A percentile compares a stretch with the other conserved stretches of the same genome.
These are phyloP conservation scores for Xiphophorus birchmanni DNA, from an alignment of 2,797 vertebrate genomes.

Conservation along the genomic window DNA sequence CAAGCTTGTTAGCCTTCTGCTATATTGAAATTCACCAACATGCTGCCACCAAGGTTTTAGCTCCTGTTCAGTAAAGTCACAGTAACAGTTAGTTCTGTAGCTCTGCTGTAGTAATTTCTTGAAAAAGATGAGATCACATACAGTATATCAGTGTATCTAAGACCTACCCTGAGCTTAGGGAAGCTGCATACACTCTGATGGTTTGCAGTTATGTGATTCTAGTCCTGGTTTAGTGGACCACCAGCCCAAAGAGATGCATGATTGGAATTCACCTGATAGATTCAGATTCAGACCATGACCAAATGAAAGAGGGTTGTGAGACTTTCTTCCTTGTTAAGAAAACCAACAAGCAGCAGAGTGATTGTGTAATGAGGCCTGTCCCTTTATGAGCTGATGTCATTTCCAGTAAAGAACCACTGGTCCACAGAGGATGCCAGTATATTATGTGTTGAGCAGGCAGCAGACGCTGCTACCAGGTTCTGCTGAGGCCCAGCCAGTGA, in stretches of 20 bases:
- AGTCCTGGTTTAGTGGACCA: constrained; percentile 17
- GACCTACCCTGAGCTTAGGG: not conserved
- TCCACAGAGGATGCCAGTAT: constrained; percentile 42
- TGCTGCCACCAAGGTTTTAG: too few relatives aligned
- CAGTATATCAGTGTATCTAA: too few relatives aligned
- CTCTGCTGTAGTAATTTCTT: too few relatives aligned
- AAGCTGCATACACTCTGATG: constrained; percentile 12
- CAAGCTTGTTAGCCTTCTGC: not conserved
- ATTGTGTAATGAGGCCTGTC: constrained; percentile 64
- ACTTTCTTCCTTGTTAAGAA: constrained; percentile 24
- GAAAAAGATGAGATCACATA: too few relatives aligned
- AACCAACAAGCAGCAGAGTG: constrained; percentile 54
- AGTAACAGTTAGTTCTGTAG: too few relatives aligned
- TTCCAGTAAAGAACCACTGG: constrained; percentile 59
- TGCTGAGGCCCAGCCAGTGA: constrained; percentile 29
- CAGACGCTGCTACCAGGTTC: constrained; percentile 40
- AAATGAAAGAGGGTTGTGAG: constrained; percentile 20
- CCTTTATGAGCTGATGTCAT: constrained; percentile 72
- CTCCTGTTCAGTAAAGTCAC: too few relatives aligned
- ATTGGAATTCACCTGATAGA: constrained; percentile 30
- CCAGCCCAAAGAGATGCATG: constrained; percentile 26
- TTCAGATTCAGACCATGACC: constrained; percentile 1
- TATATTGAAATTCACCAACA: not conserved
- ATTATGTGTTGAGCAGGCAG: constrained; percentile 51
- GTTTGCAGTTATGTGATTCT: constrained; percentile 59